Evolutionary conservation across 2,797 vertebrate species (phyloP).

Genomic region (Betta splendens): DNA sequence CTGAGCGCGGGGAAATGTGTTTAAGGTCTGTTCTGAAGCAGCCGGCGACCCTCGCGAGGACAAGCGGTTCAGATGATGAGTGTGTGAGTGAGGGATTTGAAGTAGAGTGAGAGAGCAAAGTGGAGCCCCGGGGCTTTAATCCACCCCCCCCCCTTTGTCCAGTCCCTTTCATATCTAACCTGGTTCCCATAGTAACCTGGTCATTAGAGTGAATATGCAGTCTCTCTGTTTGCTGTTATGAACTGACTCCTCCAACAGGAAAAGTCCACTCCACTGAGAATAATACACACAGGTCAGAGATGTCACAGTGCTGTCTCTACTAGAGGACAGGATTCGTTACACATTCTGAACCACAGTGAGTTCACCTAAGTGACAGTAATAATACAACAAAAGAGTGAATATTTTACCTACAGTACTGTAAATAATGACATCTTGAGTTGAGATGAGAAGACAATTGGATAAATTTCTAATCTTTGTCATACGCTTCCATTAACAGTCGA

Average conservation of each 20-base stretch:
- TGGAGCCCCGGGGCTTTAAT: slow-evolving; percentile 43
- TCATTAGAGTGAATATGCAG: slow-evolving; percentile 61
- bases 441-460: too few relatives aligned
- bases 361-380: neutral
- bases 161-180: slow-evolving; percentile 66
- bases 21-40: slow-evolving; percentile 72
- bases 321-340: neutral
- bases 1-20: slow-evolving; percentile 58
- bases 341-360: neutral
- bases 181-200: slow-evolving; percentile 81
- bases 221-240: slow-evolving; percentile 43
- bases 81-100: too few relatives aligned
- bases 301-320: neutral
- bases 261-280: slow-evolving; percentile 31
- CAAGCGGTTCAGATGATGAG: too few relatives aligned
- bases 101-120: slow-evolving; percentile 64
- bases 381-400: too few relatives aligned
- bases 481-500: too few relatives aligned
- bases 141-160: slow-evolving; percentile 12
- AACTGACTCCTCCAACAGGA: slow-evolving; percentile 48
- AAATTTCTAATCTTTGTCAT: too few relatives aligned
- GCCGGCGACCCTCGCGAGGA: too few relatives aligned
- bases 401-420: too few relatives aligned
- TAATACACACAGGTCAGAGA: slow-evolving; percentile 20
- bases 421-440: too few relatives aligned